phyloP scores from a whole-genome alignment of 1,140 invertebrate genomes.

The Leptinotarsa defecta region DNA sequence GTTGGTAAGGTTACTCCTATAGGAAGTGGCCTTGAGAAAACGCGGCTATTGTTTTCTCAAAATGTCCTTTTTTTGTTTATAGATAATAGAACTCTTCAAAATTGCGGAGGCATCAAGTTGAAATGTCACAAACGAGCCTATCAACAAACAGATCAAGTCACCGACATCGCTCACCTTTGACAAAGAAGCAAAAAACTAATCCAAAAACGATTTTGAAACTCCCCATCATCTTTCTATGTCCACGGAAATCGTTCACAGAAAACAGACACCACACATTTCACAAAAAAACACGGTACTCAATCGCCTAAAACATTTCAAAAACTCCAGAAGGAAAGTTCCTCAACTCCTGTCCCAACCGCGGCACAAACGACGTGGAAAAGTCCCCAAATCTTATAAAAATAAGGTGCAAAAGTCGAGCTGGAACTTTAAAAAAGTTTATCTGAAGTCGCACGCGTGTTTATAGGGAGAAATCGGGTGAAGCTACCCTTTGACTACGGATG shows the following conservation, averaged over 20 bases:
- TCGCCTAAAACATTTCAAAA: neutral
- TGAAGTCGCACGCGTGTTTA: neutral
- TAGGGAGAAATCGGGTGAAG: neutral
- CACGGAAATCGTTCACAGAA: neutral
- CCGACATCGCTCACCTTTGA: neutral
- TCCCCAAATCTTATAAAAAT: neutral
- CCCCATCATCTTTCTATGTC: neutral
- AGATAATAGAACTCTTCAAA: too few species aligned
- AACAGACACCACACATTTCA: slow-evolving; percentile 9
- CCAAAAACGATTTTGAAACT: slow-evolving; percentile 2
- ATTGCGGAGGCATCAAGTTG: too few species aligned
- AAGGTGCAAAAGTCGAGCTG: neutral
- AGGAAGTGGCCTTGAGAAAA: too few species aligned
- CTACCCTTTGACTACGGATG: slow-evolving; percentile 20
- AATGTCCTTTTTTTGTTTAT: too few species aligned
- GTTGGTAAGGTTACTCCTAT: too few species aligned
- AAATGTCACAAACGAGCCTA: too few species aligned
- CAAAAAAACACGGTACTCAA: neutral
- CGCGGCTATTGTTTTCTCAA: too few species aligned
- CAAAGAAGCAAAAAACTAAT: slow-evolving; percentile 7
- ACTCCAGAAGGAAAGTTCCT: neutral
- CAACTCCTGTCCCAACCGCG: neutral
- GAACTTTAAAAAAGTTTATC: neutral
- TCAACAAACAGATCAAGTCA: too few species aligned
- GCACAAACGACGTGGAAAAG: slow-evolving; percentile 5